A percentile compares a stretch with the other conserved stretches of the same genome.
phyloP scores from a whole-genome alignment of 1,140 invertebrate genomes.

The Diorhabda elongata region DNA sequence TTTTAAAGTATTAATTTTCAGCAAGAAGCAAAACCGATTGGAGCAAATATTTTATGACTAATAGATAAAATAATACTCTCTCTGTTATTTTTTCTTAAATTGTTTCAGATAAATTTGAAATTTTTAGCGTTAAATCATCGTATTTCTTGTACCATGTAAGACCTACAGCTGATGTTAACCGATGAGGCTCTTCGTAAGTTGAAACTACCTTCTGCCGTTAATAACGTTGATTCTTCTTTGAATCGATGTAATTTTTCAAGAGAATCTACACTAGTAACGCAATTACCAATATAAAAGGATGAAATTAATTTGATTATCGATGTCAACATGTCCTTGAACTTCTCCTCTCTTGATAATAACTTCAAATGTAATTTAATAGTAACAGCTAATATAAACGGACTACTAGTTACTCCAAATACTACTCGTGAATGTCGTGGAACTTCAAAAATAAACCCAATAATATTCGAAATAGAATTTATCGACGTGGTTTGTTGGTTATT shows the following conservation, averaged over 20 bases:
- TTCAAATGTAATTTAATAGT: no score
- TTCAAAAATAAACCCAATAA: neutral
- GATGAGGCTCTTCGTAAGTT: slow-evolving; percentile 3
- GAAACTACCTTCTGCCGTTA: slow-evolving; percentile 5
- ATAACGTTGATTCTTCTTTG: no score
- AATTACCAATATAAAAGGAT: slow-evolving; percentile 33
- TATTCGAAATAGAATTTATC: slow-evolving; percentile 44
- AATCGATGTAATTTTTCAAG: no score
- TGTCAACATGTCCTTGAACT: slow-evolving; percentile 12
- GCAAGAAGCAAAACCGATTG: slow-evolving; percentile 31
- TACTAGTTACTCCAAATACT: slow-evolving; percentile 36
- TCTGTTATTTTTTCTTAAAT: slow-evolving; percentile 16
- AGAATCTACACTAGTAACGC: slow-evolving; percentile 10
- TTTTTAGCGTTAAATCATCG: neutral
- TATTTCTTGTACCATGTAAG: slow-evolving; percentile 17
- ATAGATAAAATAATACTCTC: slow-evolving; percentile 30
- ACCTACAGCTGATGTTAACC: slow-evolving; percentile 16
- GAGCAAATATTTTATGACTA: slow-evolving; percentile 34
- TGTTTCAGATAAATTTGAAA: slow-evolving; percentile 1
- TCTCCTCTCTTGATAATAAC: no score
- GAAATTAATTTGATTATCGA: neutral
- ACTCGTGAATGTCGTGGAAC: slow-evolving; percentile 39
- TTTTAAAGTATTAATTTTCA: slow-evolving; percentile 9
- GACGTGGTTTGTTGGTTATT: no score
- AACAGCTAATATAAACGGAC: slow-evolving; percentile 35